Evolutionary conservation across 2,797 vertebrate genomes (phyloP).

Genomic region (Xenentodon cancila): DNA sequence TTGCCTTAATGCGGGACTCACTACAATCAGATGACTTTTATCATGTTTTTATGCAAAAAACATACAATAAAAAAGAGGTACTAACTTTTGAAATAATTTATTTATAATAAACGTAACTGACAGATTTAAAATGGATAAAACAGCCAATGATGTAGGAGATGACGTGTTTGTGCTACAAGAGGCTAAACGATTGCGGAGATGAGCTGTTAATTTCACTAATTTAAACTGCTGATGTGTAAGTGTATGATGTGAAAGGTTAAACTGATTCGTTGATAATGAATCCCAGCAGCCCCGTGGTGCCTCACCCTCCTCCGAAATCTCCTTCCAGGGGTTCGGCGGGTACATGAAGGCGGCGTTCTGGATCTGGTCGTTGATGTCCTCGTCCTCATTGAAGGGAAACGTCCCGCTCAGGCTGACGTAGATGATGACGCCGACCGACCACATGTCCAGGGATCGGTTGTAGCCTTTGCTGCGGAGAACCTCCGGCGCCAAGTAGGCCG

Average conservation of each 20-base stretch:
- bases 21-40: too few species aligned
- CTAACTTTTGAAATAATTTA: too few species aligned
- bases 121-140: too few species aligned
- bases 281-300: not conserved
- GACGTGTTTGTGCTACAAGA: too few species aligned
- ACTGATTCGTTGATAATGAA: not conserved
- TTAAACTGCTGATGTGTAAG: too few species aligned
- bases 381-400: conserved; percentile 97
- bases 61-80: too few species aligned
- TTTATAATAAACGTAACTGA: too few species aligned
- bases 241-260: not conserved
- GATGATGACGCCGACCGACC: conserved; percentile 97
- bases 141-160: too few species aligned
- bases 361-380: conserved; percentile 98
- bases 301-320: conserved; percentile 93
- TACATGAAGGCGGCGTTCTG: conserved; percentile 99
- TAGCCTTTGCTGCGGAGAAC: conserved; percentile 97
- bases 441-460: conserved; percentile 98
- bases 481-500: conserved; percentile 94
- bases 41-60: too few species aligned
- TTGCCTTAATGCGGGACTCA: too few species aligned
- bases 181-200: too few species aligned
- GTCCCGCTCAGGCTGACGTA: conserved; percentile 97
- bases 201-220: too few species aligned
- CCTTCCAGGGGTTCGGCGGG: conserved; percentile 94